Conservation (phyloP, 2,888 invertebrate species). For the Asteroscopus sphinx region DNA sequence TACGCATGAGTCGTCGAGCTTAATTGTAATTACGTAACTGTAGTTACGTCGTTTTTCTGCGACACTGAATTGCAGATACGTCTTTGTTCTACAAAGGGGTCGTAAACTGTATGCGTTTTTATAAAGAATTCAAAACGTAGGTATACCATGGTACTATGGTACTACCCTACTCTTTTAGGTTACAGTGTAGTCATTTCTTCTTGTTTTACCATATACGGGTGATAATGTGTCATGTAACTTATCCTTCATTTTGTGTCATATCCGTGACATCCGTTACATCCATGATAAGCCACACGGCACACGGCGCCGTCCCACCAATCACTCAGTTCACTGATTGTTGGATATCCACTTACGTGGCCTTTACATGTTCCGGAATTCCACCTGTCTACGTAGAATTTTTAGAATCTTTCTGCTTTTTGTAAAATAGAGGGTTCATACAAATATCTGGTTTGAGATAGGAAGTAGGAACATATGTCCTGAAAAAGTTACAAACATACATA, state of each 20-base stretch:
- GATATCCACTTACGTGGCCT: constrained; percentile 46
- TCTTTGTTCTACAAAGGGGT: no score
- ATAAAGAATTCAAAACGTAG: no score
- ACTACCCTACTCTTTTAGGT: no score
- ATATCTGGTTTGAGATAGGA: no score
- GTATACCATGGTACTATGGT: no score
- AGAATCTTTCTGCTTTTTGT: neutral
- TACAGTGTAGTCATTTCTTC: neutral
- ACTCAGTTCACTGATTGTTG: constrained; percentile 57
- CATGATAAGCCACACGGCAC: constrained; percentile 32
- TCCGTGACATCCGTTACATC: constrained; percentile 31
- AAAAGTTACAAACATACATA: no score
- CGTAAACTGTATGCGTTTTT: no score
- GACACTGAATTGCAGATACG: no score
- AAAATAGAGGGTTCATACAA: neutral
- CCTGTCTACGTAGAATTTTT: constrained; percentile 1
- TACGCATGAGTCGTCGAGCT: no score
- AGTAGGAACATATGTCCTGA: no score
- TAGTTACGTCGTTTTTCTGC: no score
- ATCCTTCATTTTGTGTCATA: constrained; percentile 16
- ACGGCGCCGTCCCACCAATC: constrained; percentile 48
- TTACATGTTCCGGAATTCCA: constrained; percentile 26
- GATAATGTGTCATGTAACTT: neutral
- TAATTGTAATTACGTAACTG: no score
- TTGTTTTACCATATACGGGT: neutral